A percentile compares a stretch with the other conserved stretches of the same genome.
Evolutionary conservation across 1,140 invertebrate species (phyloP).

Genomic region (Neoseiulus cucumeris): DNA sequence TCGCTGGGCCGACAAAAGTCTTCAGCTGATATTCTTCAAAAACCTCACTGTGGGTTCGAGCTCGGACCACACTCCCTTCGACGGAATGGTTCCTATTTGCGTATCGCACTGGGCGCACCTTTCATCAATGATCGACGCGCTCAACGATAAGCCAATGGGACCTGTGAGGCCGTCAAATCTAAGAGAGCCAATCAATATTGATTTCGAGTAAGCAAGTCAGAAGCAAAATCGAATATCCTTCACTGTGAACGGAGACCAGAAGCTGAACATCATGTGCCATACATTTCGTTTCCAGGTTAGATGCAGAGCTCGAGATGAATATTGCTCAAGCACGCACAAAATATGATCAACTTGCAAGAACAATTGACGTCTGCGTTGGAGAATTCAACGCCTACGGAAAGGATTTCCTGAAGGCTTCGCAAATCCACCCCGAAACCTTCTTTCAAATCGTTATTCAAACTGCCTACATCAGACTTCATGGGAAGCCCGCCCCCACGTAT

Average conservation of each 20-base stretch:
- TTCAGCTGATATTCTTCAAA: constrained; percentile 29
- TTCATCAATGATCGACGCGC: constrained; percentile 22
- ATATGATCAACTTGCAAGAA: neutral
- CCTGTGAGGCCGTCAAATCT: neutral
- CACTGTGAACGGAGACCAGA: too few relatives aligned
- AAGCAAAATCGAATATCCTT: too few relatives aligned
- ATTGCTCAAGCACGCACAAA: constrained; percentile 5
- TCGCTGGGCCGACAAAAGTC: constrained; percentile 36
- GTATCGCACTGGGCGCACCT: constrained; percentile 25
- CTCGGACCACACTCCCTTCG: constrained; percentile 34
- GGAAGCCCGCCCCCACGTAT: constrained; percentile 31
- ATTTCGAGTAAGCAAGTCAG: constrained; percentile 16
- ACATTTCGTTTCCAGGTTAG: neutral
- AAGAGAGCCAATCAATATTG: constrained; percentile 15
- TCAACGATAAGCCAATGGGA: constrained; percentile 1
- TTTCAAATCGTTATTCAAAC: constrained; percentile 42
- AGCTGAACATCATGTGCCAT: too few relatives aligned
- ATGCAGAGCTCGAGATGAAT: neutral
- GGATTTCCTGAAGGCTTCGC: constrained; percentile 29
- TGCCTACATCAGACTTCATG: constrained; percentile 35
- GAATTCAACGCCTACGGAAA: constrained; percentile 35
- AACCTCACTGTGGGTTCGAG: constrained; percentile 30
- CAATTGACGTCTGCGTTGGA: constrained; percentile 16
- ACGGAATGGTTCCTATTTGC: constrained; percentile 34
- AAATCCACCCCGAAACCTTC: constrained; percentile 40